Base-by-base conservation (phyloP, 2,113 vertebrate genomes). In the Etheostoma spectabile region DNA sequence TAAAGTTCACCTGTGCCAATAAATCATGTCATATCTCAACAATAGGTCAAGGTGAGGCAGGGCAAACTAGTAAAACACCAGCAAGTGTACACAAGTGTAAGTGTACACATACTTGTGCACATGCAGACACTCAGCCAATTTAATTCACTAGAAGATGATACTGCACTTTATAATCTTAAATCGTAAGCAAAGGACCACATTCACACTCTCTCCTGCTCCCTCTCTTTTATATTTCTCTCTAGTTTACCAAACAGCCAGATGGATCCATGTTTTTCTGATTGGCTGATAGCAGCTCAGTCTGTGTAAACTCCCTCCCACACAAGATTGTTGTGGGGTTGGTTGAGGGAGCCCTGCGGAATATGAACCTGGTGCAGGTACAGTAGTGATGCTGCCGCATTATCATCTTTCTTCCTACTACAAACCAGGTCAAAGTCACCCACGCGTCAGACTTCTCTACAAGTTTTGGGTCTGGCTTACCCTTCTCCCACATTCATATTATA, bases 361-460 rank as follows among this genome's bases (percentile, higher is more conserved):
- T 74, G 60, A 86, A 90, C 82, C 85, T 86, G 73, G 79, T 89
- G 74, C 77, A 88, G 74, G 78, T 83, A 73, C 64, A 80, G 49
- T 79, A 49, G 75, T 73, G 63, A 66, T 45, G 63, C 57, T 86
- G 87, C 77, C 86, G 80, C 86, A 71, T 80, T 87, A 71, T 78
- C 61, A 81, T 52, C 62, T 76, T 48, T 79, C 69, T 56, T 81
- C 66, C 53, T 48, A 77, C 85, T 77, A 61, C 62, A 85, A 94
- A 92, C 76, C 88, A 90, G 91, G 93, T 93, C 93, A 94, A 95
- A 93, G 92, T 93, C 85, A 94, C 89, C 82, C 73, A 70, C 2
- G 16, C 51, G 55, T 78, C 27, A 78, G 51, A 74, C 65, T 61
- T 59, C 30, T 73, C 65, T 46, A 67, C 66, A 78, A 59, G 55